phyloP scores from a whole-genome alignment of 2,113 vertebrate genomes.

The Otocyon megalotis region DNA sequence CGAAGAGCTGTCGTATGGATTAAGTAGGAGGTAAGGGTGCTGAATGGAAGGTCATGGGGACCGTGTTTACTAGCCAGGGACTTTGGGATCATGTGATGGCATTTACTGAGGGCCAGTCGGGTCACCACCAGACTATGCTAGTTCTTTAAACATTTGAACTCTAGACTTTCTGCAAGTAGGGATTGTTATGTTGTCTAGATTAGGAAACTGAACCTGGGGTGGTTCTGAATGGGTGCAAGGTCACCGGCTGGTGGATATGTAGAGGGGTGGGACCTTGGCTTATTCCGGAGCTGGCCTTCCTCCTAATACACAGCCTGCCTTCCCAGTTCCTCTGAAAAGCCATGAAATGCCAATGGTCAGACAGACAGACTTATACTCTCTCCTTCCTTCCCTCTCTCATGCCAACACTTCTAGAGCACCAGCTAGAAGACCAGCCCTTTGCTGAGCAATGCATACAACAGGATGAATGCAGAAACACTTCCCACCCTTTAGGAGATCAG shows the following conservation, averaged over 20 bases:
- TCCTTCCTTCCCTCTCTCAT: neutral
- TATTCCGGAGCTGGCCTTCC: neutral
- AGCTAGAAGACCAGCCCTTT: neutral
- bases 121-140: neutral
- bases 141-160: neutral
- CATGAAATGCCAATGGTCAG: neutral
- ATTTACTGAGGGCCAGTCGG: neutral
- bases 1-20: neutral
- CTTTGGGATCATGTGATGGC: neutral
- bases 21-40: neutral
- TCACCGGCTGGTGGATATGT: neutral
- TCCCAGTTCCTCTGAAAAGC: neutral
- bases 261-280: too few species aligned
- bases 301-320: neutral
- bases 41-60: rapidly evolving
- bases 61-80: neutral
- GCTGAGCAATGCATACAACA: neutral
- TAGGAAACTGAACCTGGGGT: neutral
- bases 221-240: neutral
- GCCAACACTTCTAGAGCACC: neutral
- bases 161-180: neutral
- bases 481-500: neutral
- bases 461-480: neutral
- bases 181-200: neutral
- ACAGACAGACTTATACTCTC: neutral